A percentile compares a stretch with the other conserved stretches of the same genome.
Conservation (phyloP, 2,888 invertebrate genomes). For the Argyresthia goedartella region DNA sequence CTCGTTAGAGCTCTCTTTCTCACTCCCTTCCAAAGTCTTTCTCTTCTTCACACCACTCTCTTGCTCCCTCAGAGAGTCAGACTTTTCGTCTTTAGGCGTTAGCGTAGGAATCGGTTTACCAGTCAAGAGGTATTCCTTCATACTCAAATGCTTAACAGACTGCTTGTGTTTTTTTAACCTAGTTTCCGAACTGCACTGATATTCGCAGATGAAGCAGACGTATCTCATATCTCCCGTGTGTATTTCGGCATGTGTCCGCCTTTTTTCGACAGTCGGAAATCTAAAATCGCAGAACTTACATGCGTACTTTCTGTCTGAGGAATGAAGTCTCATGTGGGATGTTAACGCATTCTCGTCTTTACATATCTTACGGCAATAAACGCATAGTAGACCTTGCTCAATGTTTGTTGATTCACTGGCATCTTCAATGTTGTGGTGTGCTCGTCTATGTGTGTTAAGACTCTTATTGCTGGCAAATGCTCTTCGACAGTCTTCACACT, state of each 20-base stretch:
- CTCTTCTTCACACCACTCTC: constrained; percentile 26
- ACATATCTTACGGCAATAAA: constrained; percentile 57
- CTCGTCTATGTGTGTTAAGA: constrained; percentile 45
- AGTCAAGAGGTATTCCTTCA: constrained; percentile 47
- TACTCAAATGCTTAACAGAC: constrained; percentile 48
- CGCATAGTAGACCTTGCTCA: constrained; percentile 45
- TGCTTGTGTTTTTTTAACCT: constrained; percentile 48
- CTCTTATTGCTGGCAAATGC: constrained; percentile 54
- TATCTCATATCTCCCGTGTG: constrained; percentile 62
- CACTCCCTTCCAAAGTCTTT: constrained; percentile 21
- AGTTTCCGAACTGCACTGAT: constrained; percentile 56
- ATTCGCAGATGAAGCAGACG: constrained; percentile 61
- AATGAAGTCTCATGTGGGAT: constrained; percentile 55
- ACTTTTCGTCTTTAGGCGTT: constrained; percentile 24
- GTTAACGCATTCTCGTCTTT: constrained; percentile 45
- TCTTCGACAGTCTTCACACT: constrained; percentile 50
- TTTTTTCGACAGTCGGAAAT: constrained; percentile 50
- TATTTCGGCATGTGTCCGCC: constrained; percentile 46
- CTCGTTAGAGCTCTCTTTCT: constrained; percentile 12
- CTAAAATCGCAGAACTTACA: constrained; percentile 61
- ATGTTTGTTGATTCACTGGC: constrained; percentile 23
- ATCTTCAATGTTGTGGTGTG: constrained; percentile 41
- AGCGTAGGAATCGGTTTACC: constrained; percentile 36
- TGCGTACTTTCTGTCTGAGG: constrained; percentile 47
- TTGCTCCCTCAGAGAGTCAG: constrained; percentile 12